Percentiles rank a stretch among this genome's conserved stretches.
These are phyloP conservation scores for Deroptyus accipitrinus DNA, from an alignment of 2,113 vertebrate species.

Conservation along the genomic window DNA sequence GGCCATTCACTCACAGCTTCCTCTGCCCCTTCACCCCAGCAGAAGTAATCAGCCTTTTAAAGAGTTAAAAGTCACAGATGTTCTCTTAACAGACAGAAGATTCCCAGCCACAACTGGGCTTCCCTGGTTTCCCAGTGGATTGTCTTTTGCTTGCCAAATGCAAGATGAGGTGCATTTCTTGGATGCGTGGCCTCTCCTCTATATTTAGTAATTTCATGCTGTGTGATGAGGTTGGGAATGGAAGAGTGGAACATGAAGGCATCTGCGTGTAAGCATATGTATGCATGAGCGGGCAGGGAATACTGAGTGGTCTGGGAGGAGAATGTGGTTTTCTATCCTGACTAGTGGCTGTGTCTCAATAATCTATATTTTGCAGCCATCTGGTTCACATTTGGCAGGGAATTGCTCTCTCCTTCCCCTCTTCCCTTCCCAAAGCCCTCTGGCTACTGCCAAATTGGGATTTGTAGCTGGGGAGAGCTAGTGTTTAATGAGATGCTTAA, in stretches of 20 bases:
- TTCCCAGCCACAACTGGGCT: background rate
- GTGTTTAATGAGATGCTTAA: background rate
- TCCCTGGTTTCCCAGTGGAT: background rate
- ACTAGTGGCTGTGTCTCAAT: background rate
- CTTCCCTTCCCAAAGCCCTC: background rate
- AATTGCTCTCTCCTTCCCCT: background rate
- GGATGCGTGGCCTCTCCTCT: background rate
- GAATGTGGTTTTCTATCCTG: background rate
- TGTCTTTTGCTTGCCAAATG: background rate
- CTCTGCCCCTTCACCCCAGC: background rate
- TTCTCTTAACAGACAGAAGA: background rate
- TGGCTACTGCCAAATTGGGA: background rate
- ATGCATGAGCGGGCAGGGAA: background rate
- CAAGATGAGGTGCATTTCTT: background rate
- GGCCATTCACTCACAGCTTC: background rate
- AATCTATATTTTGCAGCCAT: background rate
- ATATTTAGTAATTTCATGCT: background rate
- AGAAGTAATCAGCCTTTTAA: background rate
- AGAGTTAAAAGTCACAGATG: background rate
- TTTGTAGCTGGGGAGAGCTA: background rate
- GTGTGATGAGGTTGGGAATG: background rate
- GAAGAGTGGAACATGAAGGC: background rate
- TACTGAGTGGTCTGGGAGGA: background rate
- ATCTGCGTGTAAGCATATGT: background rate
- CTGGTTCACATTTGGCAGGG: background rate